These are phyloP conservation scores for Melanotaenia pygmaea DNA, from an alignment of 2,797 vertebrate species.

Conservation along the genomic window DNA sequence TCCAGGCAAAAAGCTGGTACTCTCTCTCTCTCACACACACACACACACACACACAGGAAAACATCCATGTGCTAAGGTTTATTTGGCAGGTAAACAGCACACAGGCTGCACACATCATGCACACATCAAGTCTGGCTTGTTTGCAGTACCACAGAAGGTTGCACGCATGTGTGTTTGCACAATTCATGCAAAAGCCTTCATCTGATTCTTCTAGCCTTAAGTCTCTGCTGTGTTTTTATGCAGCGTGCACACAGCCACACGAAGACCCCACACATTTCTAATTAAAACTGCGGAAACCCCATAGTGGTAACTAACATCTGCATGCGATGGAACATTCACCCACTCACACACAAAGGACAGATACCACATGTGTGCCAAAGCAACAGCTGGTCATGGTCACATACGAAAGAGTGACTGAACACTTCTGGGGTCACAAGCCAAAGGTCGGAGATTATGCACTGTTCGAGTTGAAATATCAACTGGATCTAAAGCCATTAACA, in stretches of 20 bases:
- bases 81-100: not conserved
- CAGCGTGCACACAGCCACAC: constrained; percentile 16
- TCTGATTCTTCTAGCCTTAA: constrained; percentile 7
- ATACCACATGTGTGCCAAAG: constrained; percentile 3
- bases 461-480: constrained; percentile 22
- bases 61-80: constrained; percentile 10
- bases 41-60: not conserved
- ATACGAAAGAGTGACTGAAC: constrained; percentile 1
- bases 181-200: not conserved
- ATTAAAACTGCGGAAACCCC: constrained; percentile 33
- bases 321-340: constrained; percentile 3
- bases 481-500: constrained; percentile 4
- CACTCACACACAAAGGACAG: not conserved
- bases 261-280: constrained; percentile 43
- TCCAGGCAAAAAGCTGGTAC: constrained; percentile 6
- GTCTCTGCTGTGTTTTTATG: constrained; percentile 3
- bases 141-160: not conserved
- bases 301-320: constrained; percentile 30
- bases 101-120: not conserved
- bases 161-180: constrained; percentile 1
- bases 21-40: no score
- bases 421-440: constrained; percentile 18
- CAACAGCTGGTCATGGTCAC: constrained; percentile 44
- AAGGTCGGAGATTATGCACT: constrained; percentile 24
- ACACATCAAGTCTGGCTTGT: not conserved